Conservation (phyloP, 2,797 vertebrate species). For the Leucoraja ocellata region DNA sequence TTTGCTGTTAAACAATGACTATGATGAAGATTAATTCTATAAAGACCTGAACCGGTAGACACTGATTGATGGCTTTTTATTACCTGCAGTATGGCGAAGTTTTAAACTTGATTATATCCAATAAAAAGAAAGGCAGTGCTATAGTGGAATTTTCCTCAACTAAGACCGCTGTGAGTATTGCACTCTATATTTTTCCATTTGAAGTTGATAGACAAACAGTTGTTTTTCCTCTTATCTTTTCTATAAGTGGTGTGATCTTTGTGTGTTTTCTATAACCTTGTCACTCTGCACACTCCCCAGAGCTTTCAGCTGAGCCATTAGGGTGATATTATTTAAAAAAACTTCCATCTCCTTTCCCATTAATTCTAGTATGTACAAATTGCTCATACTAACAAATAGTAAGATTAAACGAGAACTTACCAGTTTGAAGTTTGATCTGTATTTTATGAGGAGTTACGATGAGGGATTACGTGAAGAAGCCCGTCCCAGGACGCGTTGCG, state of each 20-base stretch:
- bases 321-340: not conserved
- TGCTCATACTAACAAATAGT: not conserved
- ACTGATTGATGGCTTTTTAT: not conserved
- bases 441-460: too few relatives aligned
- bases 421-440: too few relatives aligned
- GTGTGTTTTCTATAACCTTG: conserved; percentile 24
- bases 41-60: not conserved
- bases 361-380: not conserved
- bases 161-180: conserved; percentile 81
- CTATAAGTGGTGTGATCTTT: conserved; percentile 42
- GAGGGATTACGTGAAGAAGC: too few relatives aligned
- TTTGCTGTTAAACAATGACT: not conserved
- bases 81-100: conserved; percentile 80
- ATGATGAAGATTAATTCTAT: not conserved
- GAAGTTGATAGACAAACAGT: conserved; percentile 34
- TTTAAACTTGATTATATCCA: conserved; percentile 77
- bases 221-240: not conserved
- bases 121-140: conserved; percentile 80
- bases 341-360: not conserved
- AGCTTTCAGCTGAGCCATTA: not conserved
- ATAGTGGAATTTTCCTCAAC: conserved; percentile 81
- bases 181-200: not conserved
- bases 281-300: not conserved
- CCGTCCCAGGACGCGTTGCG: too few relatives aligned
- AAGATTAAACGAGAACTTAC: too few relatives aligned